Evolutionary conservation across 2,113 vertebrate genomes (phyloP), one percentile per base, ranked within the genome.

Genomic region (Microtus montanus): DNA sequence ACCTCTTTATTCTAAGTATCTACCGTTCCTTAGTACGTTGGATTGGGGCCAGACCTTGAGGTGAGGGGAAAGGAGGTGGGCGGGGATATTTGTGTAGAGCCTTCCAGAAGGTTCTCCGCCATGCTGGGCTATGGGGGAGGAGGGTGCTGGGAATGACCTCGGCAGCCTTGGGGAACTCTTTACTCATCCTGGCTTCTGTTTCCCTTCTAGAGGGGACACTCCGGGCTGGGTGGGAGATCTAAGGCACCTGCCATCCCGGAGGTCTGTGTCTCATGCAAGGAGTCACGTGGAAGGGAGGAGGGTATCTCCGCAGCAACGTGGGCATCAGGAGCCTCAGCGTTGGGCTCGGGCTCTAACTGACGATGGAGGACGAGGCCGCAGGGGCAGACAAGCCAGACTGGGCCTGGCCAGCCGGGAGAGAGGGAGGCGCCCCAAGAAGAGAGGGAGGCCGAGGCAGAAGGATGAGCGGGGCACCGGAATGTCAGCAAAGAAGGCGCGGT

Each of bases 361-460:
- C 5, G 96, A 71, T 0, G 89, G 49, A 35, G 92, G 83, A 75
- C 94, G 94, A 20, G 98, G 96, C 7, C 97, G 89, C 83, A 79
- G n/a, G 70, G 97, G 95, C 93, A 99, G 97, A 83, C 98, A 98
- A 66, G 98, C 97, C 2, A 98, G 97, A 19, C 95, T 97, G 1
- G 98, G 97, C 92, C 99, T 98, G 61, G 99, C 97, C 15, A 99
- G 92, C 28, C 98, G 97, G 28, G 98, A 98, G 93, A 98, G 87
- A 4, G 98, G 98, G 44, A 99, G 90, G 79, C 98, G 98, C 44
- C 96, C 93, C 96, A 99, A 96, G 61, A 98, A 97, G 49, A 99
- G 80, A 9, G 98, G 99, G 86, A 99, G 98, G 82, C 99, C 98
- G 35, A 99, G 98, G 95, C 99, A 99, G 90, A 98, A 98, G 3